Conservation (phyloP, 2,888 invertebrate species). For the Herminia tarsipennalis region DNA sequence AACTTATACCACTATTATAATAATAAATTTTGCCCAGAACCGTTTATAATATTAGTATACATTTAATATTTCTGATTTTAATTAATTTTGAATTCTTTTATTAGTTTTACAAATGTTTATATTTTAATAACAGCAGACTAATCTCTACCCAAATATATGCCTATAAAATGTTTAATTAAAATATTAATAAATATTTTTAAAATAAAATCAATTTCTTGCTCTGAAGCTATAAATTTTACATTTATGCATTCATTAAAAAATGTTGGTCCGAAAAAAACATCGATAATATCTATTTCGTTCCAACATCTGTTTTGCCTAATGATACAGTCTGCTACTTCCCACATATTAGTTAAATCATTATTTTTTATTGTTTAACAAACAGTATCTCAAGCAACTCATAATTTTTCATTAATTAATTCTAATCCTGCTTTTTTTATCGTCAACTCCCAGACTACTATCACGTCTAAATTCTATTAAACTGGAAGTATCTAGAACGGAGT, state of each 20-base stretch:
- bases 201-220: constrained; percentile 34
- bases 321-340: too few species aligned
- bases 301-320: too few species aligned
- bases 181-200: constrained; percentile 49
- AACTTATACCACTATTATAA: too few species aligned
- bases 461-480: constrained; percentile 44
- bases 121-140: constrained; percentile 41
- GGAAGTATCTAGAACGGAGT: constrained; percentile 51
- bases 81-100: constrained; percentile 32
- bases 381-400: constrained; percentile 44
- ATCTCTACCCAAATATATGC: constrained; percentile 35
- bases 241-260: neutral
- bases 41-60: too few species aligned
- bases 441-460: constrained; percentile 9
- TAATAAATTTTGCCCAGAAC: too few species aligned
- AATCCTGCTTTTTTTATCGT: constrained; percentile 51
- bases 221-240: neutral
- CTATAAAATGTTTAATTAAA: constrained; percentile 36
- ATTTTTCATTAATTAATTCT: constrained; percentile 30
- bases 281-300: neutral
- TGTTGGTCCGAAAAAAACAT: neutral
- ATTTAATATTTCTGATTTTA: constrained; percentile 46
- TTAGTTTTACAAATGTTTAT: constrained; percentile 36
- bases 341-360: too few species aligned
- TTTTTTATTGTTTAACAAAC: neutral